These are phyloP conservation scores for Tokudaia muenninki DNA, from an alignment of 2,797 vertebrate species.

Conservation along the genomic window DNA sequence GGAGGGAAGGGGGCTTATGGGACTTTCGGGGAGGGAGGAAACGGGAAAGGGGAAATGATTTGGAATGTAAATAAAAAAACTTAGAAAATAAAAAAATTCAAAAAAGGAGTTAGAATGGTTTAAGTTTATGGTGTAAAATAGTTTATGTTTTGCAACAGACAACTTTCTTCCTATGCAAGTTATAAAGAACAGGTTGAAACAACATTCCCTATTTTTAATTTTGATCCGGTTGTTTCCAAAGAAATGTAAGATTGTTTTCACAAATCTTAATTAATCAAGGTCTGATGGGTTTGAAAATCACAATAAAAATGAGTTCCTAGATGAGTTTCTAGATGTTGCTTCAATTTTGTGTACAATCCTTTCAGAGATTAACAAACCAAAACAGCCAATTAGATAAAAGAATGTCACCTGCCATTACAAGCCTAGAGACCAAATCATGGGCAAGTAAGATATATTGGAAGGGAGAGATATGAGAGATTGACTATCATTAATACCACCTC, in stretches of 20 bases:
- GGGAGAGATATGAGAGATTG: not conserved
- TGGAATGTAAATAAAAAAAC: too few species aligned
- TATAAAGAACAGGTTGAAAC: not conserved
- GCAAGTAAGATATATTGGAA: not conserved
- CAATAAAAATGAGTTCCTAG: conserved; percentile 42
- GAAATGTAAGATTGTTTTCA: not conserved
- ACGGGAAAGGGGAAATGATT: too few species aligned
- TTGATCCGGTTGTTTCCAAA: not conserved
- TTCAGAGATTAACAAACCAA: not conserved
- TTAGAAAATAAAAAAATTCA: too few species aligned
- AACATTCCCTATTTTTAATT: not conserved
- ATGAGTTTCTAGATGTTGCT: not conserved
- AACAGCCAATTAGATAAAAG: not conserved
- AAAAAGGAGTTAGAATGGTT: not conserved
- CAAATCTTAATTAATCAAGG: not conserved
- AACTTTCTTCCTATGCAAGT: conserved; percentile 4
- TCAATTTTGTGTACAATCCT: conserved; percentile 40
- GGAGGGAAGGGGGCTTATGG: too few species aligned
- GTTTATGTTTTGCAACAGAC: not conserved
- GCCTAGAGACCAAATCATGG: not conserved
- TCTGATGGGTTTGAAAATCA: conserved; percentile 62
- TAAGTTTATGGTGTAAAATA: not conserved
- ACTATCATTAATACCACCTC: not conserved
- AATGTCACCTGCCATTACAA: not conserved
- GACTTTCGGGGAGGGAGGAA: too few species aligned